Evolutionary conservation across 35 echinoderm and acorn worm species (phyloP), one percentile per base, ranked within the genome.

Genomic region (Heliocidaris tuberculata): DNA sequence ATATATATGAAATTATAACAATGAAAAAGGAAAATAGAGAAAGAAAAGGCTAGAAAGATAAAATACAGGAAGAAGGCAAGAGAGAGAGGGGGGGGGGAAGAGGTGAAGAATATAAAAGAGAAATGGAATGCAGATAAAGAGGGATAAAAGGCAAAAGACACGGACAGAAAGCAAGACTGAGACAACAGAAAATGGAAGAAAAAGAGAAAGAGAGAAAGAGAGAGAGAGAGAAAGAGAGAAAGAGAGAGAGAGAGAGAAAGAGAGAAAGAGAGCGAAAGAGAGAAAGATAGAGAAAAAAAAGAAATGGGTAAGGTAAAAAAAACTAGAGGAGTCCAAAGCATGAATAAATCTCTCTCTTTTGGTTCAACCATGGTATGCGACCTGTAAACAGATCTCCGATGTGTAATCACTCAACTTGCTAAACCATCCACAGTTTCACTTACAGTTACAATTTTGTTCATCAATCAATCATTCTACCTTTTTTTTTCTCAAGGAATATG

Each of bases 321-420:
- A n/a, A n/a, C n/a, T n/a, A n/a, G n/a, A n/a, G 24, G 60, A 5
- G 24, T n/a, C 65, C 65, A n/a, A 27, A 29, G 7, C 65, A 78
- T 6, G 27, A 0, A 78, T 78, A n/a, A 78, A 78, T 78, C 65
- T 24, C 21, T 78, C 65, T 78, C 35, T 42, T 42, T 27, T 78
- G 21, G 65, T 78, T 78, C 65, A 78, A 78, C n/a, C 7, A 19
- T 78, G 65, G 65, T 78, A 78, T 78, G 65, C 7, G 65, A 78
- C 65, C 65, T 78, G 65, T 78, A 78, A 78, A 78, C 65, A 78
- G 65, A 78, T 78, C 65, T n/a, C 27, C 27, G 65, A 78, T 78
- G 7, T 56, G 21, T 19, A 42, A 42, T 78, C 65, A 27, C 19
- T 78, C 65, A 78, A n/a, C 35, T 42, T 42, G 35, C 52, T 56